Evolutionary conservation across 1,140 invertebrate genomes (phyloP).

Genomic region (Hyposmocoma kahamanoa): DNA sequence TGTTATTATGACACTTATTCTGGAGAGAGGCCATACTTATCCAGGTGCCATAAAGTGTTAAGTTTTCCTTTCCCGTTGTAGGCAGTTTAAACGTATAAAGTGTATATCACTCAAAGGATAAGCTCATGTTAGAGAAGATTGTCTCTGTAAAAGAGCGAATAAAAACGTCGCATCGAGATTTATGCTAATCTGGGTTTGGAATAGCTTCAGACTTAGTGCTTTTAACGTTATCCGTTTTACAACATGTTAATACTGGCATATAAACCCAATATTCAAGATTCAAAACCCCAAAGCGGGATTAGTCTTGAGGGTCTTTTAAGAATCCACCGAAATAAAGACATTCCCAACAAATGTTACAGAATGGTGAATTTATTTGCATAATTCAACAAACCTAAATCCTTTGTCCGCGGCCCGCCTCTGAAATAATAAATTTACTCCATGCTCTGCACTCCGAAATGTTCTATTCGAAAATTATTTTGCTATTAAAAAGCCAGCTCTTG

Average conservation of each 20-base stretch:
- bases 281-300: conserved; percentile 52
- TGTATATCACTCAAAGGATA: background rate
- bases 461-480: conserved; percentile 59
- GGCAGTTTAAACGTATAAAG: no score
- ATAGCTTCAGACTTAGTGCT: conserved; percentile 20
- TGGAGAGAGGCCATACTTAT: no score
- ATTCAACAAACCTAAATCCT: conserved; percentile 67
- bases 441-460: conserved; percentile 52
- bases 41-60: no score
- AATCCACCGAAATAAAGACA: conserved; percentile 67
- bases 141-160: conserved; percentile 10
- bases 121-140: conserved; percentile 1
- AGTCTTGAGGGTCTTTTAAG: conserved; percentile 57
- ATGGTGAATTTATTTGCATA: conserved; percentile 71
- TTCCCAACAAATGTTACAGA: conserved; percentile 70
- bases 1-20: no score
- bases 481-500: conserved; percentile 36
- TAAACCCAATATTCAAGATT: conserved; percentile 23
- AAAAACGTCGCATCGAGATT: conserved; percentile 16
- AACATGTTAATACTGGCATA: conserved; percentile 22
- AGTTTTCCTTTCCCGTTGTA: no score
- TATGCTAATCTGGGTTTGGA: conserved; percentile 20
- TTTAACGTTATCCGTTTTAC: conserved; percentile 23
- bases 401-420: conserved; percentile 55
- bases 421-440: conserved; percentile 70